A percentile compares a stretch with the other conserved stretches of the same genome.
Conservation (phyloP, 2,113 vertebrate genomes). For the Saccopteryx bilineata region DNA sequence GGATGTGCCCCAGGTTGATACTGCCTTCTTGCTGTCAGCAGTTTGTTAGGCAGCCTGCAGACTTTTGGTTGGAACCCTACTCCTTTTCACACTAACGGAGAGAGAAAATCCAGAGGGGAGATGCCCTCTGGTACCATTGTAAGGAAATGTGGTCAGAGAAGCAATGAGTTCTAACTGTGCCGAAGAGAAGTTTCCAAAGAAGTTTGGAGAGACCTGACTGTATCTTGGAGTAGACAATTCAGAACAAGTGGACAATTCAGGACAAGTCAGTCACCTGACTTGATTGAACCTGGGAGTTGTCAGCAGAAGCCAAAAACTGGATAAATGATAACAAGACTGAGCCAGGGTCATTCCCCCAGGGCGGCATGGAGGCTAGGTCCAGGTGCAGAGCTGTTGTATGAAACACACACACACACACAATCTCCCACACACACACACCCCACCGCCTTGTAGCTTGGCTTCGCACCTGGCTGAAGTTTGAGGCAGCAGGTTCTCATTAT, state of each 20-base stretch:
- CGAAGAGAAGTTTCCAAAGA: neutral
- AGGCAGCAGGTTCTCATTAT: constrained; percentile 53
- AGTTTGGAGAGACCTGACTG: neutral
- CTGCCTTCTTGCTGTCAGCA: neutral
- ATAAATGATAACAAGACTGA: neutral
- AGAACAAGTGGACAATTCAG: neutral
- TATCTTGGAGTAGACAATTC: neutral
- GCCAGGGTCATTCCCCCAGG: neutral
- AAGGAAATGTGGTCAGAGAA: constrained; percentile 14
- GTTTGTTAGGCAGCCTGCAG: neutral
- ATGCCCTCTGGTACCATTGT: neutral
- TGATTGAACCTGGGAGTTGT: neutral
- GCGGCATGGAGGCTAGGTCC: neutral
- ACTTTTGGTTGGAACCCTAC: neutral
- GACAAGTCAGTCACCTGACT: neutral
- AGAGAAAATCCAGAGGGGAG: neutral
- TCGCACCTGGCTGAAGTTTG: constrained; percentile 22
- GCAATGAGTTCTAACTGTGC: neutral
- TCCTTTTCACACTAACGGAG: neutral
- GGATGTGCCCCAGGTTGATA: neutral
- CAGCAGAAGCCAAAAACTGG: neutral
- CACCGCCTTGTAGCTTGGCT: neutral
- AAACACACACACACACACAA: neutral
- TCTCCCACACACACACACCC: neutral
- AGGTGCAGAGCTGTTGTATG: neutral